phyloP scores from a whole-genome alignment of 2,888 invertebrate species.

The Geophilus truncorum region DNA sequence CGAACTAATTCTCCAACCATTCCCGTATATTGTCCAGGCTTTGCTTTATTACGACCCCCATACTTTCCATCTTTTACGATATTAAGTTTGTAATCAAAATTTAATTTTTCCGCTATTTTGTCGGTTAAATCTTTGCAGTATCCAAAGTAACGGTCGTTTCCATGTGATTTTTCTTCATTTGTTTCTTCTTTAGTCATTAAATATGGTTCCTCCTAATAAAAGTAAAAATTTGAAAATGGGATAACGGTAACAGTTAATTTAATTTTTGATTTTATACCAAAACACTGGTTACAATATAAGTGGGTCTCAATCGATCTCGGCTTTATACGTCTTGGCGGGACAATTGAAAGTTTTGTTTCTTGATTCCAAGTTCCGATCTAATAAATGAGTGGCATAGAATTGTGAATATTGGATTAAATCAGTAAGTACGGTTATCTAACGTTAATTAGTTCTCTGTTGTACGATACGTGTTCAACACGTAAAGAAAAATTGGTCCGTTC shows the following conservation, averaged over 20 bases:
- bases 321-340: slow-evolving; percentile 68
- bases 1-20: slow-evolving; percentile 79
- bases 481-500: slow-evolving; percentile 81
- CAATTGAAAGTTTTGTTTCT: slow-evolving; percentile 65
- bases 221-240: no score
- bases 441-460: slow-evolving; percentile 87
- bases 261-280: neutral
- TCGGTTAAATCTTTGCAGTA: slow-evolving; percentile 89
- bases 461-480: slow-evolving; percentile 88
- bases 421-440: no score
- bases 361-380: slow-evolving; percentile 57
- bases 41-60: slow-evolving; percentile 68
- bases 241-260: neutral
- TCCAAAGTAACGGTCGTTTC: slow-evolving; percentile 77
- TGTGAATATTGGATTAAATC: no score
- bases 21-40: slow-evolving; percentile 77
- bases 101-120: slow-evolving; percentile 69
- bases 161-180: slow-evolving; percentile 58
- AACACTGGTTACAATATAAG: slow-evolving; percentile 79
- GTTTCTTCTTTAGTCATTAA: slow-evolving; percentile 68
- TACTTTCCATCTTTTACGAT: slow-evolving; percentile 81
- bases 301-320: no score
- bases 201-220: slow-evolving; percentile 72
- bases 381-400: no score
- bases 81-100: slow-evolving; percentile 78